Base-by-base conservation (phyloP, 2,888 invertebrate genomes). In the Ephialtes manifestator region DNA sequence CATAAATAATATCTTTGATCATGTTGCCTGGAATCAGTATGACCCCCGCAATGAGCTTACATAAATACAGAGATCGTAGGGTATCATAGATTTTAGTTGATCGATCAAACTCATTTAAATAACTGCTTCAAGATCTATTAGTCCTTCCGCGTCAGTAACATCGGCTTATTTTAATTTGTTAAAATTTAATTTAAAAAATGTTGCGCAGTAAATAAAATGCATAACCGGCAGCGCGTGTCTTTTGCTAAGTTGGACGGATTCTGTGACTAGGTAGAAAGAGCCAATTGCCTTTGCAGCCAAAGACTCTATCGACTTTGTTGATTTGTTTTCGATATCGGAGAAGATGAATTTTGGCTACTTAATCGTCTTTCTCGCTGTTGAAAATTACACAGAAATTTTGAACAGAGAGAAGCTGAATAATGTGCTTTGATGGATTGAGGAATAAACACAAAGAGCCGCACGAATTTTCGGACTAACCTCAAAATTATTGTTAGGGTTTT, bases 231-330 rank as follows among this genome's bases (percentile, higher is more conserved):
- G 8, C 55, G 13, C 55, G 4, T 13, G 28, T 13, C 20, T 13
- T 58, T 5, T 28, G 24, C 13, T 58, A 58, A 11, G 4, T 58
- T 58, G 55, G 55, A 58, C 55, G 55, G 55, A 58, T 28, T 58
- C 11, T 11, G 55, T 20, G 20, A 24, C 20, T 55, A n/a, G n/a
- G n/a, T n/a, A n/a, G n/a, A n/a, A n/a, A n/a, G n/a, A n/a, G n/a
- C n/a, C n/a, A n/a, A n/a, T n/a, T n/a, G n/a, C n/a, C n/a, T n/a
- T n/a, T n/a, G n/a, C n/a, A n/a, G n/a, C n/a, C n/a, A n/a, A n/a
- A n/a, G n/a, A n/a, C n/a, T n/a, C n/a, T n/a, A n/a, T n/a, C n/a
- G n/a, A n/a, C n/a, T 20, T 10, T 24, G 24, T 20, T 20, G 53
- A 53, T 53, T 13, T 2, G n/a, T 11, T 24, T 55, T 7, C 8